A percentile compares a stretch with the other conserved stretches of the same genome.
Conservation (phyloP, 2,797 vertebrate species). For the Lutra lutra region DNA sequence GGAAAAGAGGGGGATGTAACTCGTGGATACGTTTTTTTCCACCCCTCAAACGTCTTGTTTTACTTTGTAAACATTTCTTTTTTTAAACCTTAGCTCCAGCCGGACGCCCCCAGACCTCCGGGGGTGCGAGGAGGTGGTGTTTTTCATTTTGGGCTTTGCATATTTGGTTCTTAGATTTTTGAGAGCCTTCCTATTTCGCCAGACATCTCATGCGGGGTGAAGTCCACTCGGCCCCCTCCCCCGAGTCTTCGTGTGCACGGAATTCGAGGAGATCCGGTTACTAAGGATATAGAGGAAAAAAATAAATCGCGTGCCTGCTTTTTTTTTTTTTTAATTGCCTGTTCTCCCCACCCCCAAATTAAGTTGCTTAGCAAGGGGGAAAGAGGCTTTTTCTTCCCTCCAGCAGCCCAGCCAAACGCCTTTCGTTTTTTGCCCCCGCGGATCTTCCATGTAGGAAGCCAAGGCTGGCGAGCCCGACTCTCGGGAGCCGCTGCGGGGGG, state of each 20-base stretch:
- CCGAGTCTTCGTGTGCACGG: slow-evolving; percentile 72
- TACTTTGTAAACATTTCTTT: slow-evolving; percentile 81
- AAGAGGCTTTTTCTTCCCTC: slow-evolving; percentile 65
- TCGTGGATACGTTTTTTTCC: slow-evolving; percentile 76
- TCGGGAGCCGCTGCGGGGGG: slow-evolving; percentile 72
- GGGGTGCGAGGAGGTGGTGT: slow-evolving; percentile 63
- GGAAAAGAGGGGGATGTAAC: slow-evolving; percentile 69
- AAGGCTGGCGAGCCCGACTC: slow-evolving; percentile 80
- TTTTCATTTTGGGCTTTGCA: slow-evolving; percentile 66
- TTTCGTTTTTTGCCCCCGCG: slow-evolving; percentile 59
- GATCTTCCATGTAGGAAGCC: slow-evolving; percentile 77
- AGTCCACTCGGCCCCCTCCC: slow-evolving; percentile 56
- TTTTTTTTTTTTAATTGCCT: slow-evolving; percentile 71
- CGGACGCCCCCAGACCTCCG: slow-evolving; percentile 67
- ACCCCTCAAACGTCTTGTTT: slow-evolving; percentile 68
- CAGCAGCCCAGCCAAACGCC: slow-evolving; percentile 40
- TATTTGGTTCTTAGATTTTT: slow-evolving; percentile 53
- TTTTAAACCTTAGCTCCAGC: not conserved
- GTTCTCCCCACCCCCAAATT: slow-evolving; percentile 73
- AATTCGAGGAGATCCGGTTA: slow-evolving; percentile 82
- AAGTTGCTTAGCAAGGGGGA: slow-evolving; percentile 82
- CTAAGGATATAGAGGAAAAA: slow-evolving; percentile 82
- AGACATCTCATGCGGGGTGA: slow-evolving; percentile 70
- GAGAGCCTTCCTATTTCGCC: slow-evolving; percentile 48
- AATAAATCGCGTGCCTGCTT: slow-evolving; percentile 78